Conservation (phyloP, 2,797 vertebrate genomes). For the Brotula barbata region DNA sequence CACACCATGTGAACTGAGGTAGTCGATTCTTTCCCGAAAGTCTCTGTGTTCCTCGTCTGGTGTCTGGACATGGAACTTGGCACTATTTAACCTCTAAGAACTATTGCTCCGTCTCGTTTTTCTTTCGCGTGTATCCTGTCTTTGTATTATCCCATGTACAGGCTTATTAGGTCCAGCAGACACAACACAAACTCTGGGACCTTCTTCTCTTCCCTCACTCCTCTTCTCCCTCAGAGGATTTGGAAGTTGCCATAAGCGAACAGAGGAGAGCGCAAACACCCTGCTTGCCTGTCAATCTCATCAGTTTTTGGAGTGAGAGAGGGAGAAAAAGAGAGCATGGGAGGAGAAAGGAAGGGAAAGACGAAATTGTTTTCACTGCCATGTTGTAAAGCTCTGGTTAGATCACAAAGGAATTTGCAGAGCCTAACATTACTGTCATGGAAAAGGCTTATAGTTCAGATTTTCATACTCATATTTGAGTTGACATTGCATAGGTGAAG, state of each 20-base stretch:
- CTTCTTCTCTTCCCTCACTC: conserved; percentile 30
- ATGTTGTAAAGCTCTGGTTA: conserved; percentile 62
- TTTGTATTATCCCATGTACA: conserved; percentile 23
- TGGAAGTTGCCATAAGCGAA: conserved; percentile 35
- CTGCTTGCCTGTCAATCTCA: conserved; percentile 59
- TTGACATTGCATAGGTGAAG: conserved; percentile 39
- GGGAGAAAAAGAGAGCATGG: conserved; percentile 39
- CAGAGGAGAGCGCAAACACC: conserved; percentile 27
- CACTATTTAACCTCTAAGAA: conserved; percentile 13
- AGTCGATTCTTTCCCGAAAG: not conserved
- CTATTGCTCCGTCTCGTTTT: conserved; percentile 13
- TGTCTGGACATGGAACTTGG: conserved; percentile 8
- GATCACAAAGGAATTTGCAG: conserved; percentile 55
- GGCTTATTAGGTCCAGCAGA: conserved; percentile 42
- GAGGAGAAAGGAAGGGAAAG: conserved; percentile 53
- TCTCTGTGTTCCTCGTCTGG: not conserved
- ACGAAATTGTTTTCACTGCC: conserved; percentile 63
- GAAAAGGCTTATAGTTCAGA: conserved; percentile 21
- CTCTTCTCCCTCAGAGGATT: conserved; percentile 42
- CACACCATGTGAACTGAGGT: not conserved
- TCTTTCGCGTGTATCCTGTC: not conserved
- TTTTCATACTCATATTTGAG: conserved; percentile 46
- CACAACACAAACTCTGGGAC: conserved; percentile 38
- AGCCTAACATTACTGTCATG: conserved; percentile 35
- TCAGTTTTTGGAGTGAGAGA: conserved; percentile 45